Conservation (phyloP, 2,888 invertebrate genomes). For the Eilema sororculum region DNA sequence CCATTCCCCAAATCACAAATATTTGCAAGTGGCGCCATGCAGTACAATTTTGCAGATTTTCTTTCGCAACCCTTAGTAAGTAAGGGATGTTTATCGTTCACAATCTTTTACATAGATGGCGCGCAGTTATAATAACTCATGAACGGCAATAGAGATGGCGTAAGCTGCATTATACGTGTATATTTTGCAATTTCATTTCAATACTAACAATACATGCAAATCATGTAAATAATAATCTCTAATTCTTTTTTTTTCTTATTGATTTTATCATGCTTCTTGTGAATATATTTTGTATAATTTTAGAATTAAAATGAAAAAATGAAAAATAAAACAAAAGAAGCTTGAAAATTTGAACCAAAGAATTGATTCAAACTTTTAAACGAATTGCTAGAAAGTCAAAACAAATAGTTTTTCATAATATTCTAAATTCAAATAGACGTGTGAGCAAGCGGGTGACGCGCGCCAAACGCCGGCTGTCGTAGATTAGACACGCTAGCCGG, state of each 20-base stretch:
- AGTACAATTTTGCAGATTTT: conserved; percentile 79
- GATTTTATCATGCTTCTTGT: background rate
- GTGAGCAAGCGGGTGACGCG: conserved; percentile 51
- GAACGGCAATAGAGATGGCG: conserved; percentile 70
- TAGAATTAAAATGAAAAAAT: no score
- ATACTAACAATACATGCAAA: background rate
- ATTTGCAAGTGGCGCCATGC: conserved; percentile 77
- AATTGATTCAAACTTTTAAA: background rate
- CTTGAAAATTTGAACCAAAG: background rate
- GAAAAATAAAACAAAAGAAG: background rate
- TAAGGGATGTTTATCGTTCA: conserved; percentile 75
- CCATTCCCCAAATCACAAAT: conserved; percentile 45
- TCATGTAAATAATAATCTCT: background rate
- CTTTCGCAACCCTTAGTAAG: conserved; percentile 78
- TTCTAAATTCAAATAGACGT: conserved; percentile 55
- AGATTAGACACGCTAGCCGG: conserved; percentile 86
- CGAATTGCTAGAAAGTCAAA: background rate
- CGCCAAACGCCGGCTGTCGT: conserved; percentile 75
- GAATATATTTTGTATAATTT: background rate
- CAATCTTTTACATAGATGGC: conserved; percentile 68
- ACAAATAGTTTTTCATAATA: conserved; percentile 35
- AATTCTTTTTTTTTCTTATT: no score
- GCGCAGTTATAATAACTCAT: conserved; percentile 42
- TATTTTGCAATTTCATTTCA: background rate
- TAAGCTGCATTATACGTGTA: conserved; percentile 32